phyloP scores from a whole-genome alignment of 2,888 invertebrate genomes.

The Siphonodentalium dalli region DNA sequence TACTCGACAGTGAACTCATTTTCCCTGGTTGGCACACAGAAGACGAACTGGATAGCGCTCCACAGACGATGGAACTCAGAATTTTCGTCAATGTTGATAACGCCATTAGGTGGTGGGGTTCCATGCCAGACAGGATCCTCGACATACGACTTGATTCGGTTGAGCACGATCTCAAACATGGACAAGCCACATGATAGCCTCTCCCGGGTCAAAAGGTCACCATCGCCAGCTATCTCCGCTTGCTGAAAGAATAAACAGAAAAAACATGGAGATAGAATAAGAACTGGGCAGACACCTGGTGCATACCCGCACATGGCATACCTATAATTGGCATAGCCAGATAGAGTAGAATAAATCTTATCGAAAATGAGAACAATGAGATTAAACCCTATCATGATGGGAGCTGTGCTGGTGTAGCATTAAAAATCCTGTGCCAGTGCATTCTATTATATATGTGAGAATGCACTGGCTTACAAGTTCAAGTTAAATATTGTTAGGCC shows the following conservation, averaged over 20 bases:
- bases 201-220: conserved; percentile 94
- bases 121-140: conserved; percentile 79
- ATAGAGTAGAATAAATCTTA: no score
- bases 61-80: conserved; percentile 93
- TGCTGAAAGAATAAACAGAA: conserved; percentile 72
- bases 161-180: conserved; percentile 93
- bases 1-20: conserved; percentile 96
- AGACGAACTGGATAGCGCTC: conserved; percentile 98
- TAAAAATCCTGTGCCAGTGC: no score
- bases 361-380: no score
- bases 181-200: conserved; percentile 96
- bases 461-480: no score
- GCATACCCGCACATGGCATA: background rate
- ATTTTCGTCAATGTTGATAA: conserved; percentile 96
- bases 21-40: conserved; percentile 94
- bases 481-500: no score
- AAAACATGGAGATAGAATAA: background rate
- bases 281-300: no score
- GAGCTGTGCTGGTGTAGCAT: no score
- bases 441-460: no score
- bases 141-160: conserved; percentile 83
- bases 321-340: no score
- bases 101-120: conserved; percentile 83
- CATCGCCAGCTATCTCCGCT: conserved; percentile 92
- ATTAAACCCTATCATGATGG: no score